Evolutionary conservation across 2,888 invertebrate species (phyloP).

Genomic region (Epistrophella euchroma): DNA sequence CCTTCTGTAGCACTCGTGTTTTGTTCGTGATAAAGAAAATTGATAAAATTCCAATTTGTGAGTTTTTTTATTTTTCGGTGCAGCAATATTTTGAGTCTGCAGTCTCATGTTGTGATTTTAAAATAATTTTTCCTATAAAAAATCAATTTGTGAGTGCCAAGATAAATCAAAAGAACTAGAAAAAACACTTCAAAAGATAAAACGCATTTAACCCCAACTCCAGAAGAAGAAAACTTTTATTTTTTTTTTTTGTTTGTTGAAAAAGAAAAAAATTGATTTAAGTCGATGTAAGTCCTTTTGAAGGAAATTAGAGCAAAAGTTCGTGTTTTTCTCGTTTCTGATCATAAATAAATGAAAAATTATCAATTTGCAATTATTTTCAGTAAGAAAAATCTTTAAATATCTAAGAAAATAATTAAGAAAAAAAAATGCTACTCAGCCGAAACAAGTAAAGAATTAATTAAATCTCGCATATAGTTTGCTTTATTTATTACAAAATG

Average conservation of each 20-base stretch:
- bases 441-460: constrained; percentile 77
- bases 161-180: constrained; percentile 20
- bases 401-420: constrained; percentile 20
- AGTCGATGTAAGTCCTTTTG: constrained; percentile 71
- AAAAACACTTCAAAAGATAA: constrained; percentile 17
- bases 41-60: constrained; percentile 45
- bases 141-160: neutral
- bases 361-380: constrained; percentile 59
- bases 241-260: constrained; percentile 30
- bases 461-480: constrained; percentile 71
- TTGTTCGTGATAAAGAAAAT: constrained; percentile 51
- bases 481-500: constrained; percentile 34
- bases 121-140: neutral
- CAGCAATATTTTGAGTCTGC: constrained; percentile 34
- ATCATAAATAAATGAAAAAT: constrained; percentile 23
- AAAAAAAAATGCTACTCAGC: constrained; percentile 76
- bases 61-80: constrained; percentile 33
- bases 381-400: constrained; percentile 63
- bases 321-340: constrained; percentile 66
- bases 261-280: constrained; percentile 54
- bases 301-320: constrained; percentile 52
- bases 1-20: constrained; percentile 49
- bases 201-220: constrained; percentile 32
- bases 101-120: constrained; percentile 36
- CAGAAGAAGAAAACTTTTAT: constrained; percentile 39